Percentiles rank a stretch among this genome's conserved stretches.
These are phyloP conservation scores for Phyllopteryx taeniolatus DNA, from an alignment of 2,113 vertebrate species.

Conservation along the genomic window DNA sequence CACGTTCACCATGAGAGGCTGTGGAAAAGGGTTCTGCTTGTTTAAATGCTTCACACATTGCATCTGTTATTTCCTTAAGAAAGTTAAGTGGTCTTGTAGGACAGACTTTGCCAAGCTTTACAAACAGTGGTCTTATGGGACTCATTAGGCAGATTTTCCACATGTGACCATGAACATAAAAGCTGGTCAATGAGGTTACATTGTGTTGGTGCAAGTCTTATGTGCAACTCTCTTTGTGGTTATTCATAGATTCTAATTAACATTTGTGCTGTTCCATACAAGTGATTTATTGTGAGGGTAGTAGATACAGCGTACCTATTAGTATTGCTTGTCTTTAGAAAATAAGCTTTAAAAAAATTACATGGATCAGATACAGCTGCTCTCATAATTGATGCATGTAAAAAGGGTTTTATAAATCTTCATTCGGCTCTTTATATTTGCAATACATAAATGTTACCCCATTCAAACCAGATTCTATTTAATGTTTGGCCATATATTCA, in stretches of 20 bases:
- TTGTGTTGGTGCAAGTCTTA: not conserved
- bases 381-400: no score
- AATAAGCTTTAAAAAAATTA: no score
- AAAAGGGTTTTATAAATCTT: no score
- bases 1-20: not conserved
- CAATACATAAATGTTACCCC: no score
- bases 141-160: not conserved
- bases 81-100: not conserved
- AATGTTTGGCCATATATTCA: no score
- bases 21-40: not conserved
- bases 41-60: not conserved
- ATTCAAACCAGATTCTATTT: no score
- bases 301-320: no score
- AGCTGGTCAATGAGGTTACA: not conserved
- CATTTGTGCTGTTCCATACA: not conserved
- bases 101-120: not conserved
- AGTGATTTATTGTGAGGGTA: no score
- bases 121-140: not conserved
- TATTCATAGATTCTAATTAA: not conserved
- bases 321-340: no score
- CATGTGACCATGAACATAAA: constrained; percentile 1
- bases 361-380: no score
- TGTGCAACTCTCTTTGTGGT: not conserved
- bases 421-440: no score
- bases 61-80: constrained; percentile 4